Evolutionary conservation across 2,113 vertebrate species (phyloP).

Genomic region (Hystrix brachyura): DNA sequence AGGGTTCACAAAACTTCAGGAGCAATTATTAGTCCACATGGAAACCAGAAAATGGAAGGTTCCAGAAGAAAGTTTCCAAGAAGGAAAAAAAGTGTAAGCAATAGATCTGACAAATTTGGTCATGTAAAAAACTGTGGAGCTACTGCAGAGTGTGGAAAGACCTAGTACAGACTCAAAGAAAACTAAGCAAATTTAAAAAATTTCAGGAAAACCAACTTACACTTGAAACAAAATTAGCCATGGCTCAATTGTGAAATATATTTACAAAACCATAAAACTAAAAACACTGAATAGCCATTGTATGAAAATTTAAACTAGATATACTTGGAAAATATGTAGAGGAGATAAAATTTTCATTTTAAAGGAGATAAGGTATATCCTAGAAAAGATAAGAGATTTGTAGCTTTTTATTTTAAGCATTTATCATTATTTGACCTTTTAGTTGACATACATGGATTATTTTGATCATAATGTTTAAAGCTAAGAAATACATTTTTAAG

Average conservation of each 20-base stretch:
- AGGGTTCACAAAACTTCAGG: background rate
- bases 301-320: background rate
- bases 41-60: background rate
- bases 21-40: background rate
- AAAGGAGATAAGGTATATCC: background rate
- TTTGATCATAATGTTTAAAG: slow-evolving; percentile 10
- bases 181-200: slow-evolving; percentile 3
- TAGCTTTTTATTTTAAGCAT: background rate
- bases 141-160: background rate
- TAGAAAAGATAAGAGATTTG: background rate
- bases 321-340: background rate
- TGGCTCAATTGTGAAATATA: background rate
- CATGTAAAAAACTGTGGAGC: background rate
- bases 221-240: background rate
- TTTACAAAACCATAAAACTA: background rate
- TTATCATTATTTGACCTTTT: background rate
- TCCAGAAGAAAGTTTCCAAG: background rate
- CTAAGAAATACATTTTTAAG: background rate
- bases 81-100: background rate
- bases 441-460: background rate
- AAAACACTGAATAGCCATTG: background rate
- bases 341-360: background rate
- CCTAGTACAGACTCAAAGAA: background rate
- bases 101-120: background rate
- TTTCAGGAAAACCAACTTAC: background rate